Conservation (phyloP, 2,888 invertebrate genomes). For the Melanargia galathea region DNA sequence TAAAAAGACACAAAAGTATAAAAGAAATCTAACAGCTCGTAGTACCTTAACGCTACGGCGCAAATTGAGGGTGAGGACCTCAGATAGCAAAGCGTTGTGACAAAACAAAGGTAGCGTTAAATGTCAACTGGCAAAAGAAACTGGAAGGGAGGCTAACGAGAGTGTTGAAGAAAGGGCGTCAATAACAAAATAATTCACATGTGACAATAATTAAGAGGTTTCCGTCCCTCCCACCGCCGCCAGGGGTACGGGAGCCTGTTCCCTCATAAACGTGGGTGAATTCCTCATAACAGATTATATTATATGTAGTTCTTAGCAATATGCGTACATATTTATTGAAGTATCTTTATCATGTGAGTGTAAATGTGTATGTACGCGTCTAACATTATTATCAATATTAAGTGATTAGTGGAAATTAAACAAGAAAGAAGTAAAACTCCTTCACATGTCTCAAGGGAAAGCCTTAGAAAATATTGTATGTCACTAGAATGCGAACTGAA, state of each 20-base stretch:
- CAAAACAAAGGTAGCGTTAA: constrained; percentile 15
- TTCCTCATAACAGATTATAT: constrained; percentile 46
- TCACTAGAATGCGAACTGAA: too few relatives aligned
- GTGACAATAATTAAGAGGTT: constrained; percentile 77
- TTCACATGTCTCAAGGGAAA: too few relatives aligned
- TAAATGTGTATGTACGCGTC: too few relatives aligned
- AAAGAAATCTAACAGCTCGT: too few relatives aligned
- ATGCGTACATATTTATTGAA: constrained; percentile 16
- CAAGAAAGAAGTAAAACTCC: too few relatives aligned
- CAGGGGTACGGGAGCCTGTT: constrained; percentile 50
- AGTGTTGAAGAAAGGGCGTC: constrained; percentile 53
- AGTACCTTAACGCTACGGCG: too few relatives aligned
- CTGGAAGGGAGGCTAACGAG: constrained; percentile 47
- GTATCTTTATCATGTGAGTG: neutral
- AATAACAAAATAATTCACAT: constrained; percentile 78
- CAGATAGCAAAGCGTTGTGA: neutral
- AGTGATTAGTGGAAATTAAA: too few relatives aligned
- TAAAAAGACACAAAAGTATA: too few relatives aligned
- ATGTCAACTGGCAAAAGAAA: constrained; percentile 41
- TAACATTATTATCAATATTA: too few relatives aligned
- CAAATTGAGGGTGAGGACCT: too few relatives aligned
- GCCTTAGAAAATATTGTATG: too few relatives aligned
- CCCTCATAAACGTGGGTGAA: constrained; percentile 54
- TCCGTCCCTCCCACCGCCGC: constrained; percentile 52
- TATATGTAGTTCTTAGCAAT: constrained; percentile 36